These are phyloP conservation scores for Pangasius sanitwongsei DNA, from an alignment of 2,797 vertebrate genomes.

Conservation along the genomic window DNA sequence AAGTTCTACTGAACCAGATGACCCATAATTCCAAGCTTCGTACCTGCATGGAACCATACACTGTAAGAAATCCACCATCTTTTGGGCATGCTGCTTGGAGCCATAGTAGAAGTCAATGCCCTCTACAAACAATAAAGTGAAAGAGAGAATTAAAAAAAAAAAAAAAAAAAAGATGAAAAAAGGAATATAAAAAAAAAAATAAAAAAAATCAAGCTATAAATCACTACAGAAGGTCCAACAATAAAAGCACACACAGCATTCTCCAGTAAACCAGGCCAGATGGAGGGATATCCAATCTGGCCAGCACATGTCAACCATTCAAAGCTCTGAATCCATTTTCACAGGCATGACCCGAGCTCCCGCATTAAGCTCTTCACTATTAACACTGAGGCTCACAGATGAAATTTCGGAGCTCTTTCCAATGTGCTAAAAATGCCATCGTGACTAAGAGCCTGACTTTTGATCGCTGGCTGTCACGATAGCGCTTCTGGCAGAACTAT, in stretches of 20 bases:
- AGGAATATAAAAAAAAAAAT: no score
- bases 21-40: constrained; percentile 22
- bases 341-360: background rate
- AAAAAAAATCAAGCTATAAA: constrained; percentile 44
- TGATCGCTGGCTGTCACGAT: background rate
- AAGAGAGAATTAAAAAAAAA: constrained; percentile 23
- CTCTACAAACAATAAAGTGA: constrained; percentile 69
- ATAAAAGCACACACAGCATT: constrained; percentile 12
- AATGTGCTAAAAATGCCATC: background rate
- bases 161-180: no score
- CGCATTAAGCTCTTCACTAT: background rate
- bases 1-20: background rate
- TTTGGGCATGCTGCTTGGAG: constrained; percentile 93
- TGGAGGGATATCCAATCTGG: constrained; percentile 54
- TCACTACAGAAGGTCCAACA: constrained; percentile 33
- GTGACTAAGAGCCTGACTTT: background rate
- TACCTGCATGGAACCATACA: constrained; percentile 93
- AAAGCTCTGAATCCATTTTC: background rate
- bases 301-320: constrained; percentile 65
- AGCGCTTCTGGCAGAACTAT: background rate
- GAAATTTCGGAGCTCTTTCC: background rate
- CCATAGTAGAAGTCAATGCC: constrained; percentile 97
- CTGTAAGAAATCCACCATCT: constrained; percentile 97
- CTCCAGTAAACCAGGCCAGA: constrained; percentile 17
- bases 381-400: background rate